Conservation (phyloP, 2,888 invertebrate species). For the Xanthorhoe spadicearia region DNA sequence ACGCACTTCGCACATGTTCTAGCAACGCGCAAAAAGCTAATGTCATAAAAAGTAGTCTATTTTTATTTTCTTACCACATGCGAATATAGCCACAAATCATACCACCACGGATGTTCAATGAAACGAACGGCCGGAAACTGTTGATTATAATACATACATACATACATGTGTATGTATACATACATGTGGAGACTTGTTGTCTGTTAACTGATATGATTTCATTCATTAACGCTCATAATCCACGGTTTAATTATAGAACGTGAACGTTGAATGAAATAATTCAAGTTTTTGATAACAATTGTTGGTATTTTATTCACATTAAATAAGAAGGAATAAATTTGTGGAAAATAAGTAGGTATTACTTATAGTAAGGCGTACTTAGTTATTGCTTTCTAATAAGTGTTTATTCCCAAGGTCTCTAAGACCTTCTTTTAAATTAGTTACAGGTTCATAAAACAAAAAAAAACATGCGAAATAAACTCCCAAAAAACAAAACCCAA, state of each 20-base stretch:
- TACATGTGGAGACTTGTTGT: slow-evolving; percentile 62
- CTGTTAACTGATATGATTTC: slow-evolving; percentile 74
- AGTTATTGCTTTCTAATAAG: no score
- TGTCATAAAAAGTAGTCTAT: slow-evolving; percentile 18
- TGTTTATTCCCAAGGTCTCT: no score
- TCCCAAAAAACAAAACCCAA: slow-evolving; percentile 20
- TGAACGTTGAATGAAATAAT: slow-evolving; percentile 22
- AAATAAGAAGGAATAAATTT: no score
- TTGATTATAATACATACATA: slow-evolving; percentile 45
- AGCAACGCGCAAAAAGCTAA: slow-evolving; percentile 6
- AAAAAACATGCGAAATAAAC: neutral
- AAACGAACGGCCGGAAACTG: slow-evolving; percentile 53
- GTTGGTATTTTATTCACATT: no score
- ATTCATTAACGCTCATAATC: slow-evolving; percentile 65
- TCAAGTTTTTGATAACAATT: neutral
- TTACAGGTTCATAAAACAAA: no score
- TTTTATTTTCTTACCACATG: slow-evolving; percentile 38
- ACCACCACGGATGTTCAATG: slow-evolving; percentile 42
- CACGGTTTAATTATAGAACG: slow-evolving; percentile 39
- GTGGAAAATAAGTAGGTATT: no score
- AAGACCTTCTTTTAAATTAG: no score
- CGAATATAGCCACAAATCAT: slow-evolving; percentile 47
- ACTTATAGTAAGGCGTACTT: no score
- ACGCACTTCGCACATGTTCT: slow-evolving; percentile 10
- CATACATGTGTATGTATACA: no score